Evolutionary conservation across 1,140 invertebrate genomes (phyloP).

Genomic region (Penaeus japonicus): DNA sequence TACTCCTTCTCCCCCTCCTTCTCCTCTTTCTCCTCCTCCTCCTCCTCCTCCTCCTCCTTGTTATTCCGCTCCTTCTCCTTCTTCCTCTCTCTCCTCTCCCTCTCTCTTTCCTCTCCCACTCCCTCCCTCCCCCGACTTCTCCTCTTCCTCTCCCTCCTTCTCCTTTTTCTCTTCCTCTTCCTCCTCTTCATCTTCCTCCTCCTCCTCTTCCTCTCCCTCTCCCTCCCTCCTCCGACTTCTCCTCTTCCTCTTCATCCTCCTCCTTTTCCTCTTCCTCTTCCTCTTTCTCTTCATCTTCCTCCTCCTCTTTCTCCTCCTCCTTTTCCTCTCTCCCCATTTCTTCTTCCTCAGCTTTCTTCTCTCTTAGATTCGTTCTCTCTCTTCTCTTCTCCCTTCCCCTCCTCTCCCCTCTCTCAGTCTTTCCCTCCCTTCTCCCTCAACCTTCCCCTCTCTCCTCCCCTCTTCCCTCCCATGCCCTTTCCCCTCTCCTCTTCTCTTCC

Average conservation of each 20-base stretch:
- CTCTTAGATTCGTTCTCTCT: neutral
- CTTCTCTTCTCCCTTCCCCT: neutral
- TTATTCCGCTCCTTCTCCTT: neutral
- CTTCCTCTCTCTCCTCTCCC: neutral
- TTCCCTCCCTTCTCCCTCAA: neutral
- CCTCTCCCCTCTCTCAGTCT: neutral
- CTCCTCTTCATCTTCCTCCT: neutral
- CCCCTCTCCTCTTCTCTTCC: neutral
- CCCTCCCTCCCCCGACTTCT: neutral
- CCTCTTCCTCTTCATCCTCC: neutral
- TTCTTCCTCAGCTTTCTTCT: neutral
- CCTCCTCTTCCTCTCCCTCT: neutral
- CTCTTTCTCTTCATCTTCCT: too few species aligned
- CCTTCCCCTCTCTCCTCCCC: neutral
- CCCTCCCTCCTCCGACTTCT: neutral
- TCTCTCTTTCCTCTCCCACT: neutral
- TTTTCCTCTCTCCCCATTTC: neutral
- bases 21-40: neutral
- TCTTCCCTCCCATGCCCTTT: neutral
- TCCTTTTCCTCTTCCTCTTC: neutral
- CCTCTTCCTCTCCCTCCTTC: neutral
- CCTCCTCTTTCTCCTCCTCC: neutral
- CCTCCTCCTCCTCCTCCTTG: neutral
- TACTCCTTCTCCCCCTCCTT: neutral
- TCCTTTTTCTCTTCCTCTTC: neutral